These are phyloP conservation scores for Parapristionchus giblindavisi DNA, from an alignment of 2,888 invertebrate species.

Conservation along the genomic window DNA sequence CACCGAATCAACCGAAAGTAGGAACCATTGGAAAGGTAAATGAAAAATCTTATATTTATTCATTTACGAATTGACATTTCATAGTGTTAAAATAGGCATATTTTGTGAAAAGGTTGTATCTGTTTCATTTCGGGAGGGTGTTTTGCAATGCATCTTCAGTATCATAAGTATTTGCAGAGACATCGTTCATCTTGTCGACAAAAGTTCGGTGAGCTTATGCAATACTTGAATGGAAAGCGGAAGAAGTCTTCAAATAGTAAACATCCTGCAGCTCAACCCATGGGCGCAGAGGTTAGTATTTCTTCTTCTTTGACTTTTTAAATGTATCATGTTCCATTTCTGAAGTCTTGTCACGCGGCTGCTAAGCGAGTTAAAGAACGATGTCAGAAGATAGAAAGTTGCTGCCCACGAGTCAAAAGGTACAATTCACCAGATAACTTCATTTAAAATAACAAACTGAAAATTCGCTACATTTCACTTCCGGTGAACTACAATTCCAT, in stretches of 20 bases:
- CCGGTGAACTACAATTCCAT: too few species aligned
- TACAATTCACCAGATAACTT: not conserved
- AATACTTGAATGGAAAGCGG: slow-evolving; percentile 6
- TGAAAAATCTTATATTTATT: too few species aligned
- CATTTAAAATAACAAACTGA: not conserved
- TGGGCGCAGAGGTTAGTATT: slow-evolving; percentile 26
- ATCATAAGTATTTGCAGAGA: slow-evolving; percentile 17
- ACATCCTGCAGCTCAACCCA: not conserved
- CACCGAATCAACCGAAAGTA: too few species aligned
- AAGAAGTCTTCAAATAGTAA: not conserved
- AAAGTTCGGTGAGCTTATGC: slow-evolving; percentile 35
- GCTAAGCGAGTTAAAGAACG: slow-evolving; percentile 34
- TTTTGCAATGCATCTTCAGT: not conserved
- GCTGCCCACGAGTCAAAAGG: slow-evolving; percentile 39
- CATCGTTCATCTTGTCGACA: slow-evolving; percentile 18
- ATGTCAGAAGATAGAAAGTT: slow-evolving; percentile 38
- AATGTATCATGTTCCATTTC: not conserved
- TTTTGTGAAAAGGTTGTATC: not conserved
- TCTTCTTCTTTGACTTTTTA: not conserved
- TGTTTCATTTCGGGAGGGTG: not conserved
- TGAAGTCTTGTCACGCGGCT: slow-evolving; percentile 31
- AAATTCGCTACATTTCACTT: too few species aligned
- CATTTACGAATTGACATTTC: too few species aligned
- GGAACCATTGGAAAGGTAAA: slow-evolving; percentile 15
- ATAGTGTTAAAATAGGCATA: not conserved